These are phyloP conservation scores for Chironomus striatipennis DNA, from an alignment of 1,140 invertebrate genomes.

Conservation along the genomic window DNA sequence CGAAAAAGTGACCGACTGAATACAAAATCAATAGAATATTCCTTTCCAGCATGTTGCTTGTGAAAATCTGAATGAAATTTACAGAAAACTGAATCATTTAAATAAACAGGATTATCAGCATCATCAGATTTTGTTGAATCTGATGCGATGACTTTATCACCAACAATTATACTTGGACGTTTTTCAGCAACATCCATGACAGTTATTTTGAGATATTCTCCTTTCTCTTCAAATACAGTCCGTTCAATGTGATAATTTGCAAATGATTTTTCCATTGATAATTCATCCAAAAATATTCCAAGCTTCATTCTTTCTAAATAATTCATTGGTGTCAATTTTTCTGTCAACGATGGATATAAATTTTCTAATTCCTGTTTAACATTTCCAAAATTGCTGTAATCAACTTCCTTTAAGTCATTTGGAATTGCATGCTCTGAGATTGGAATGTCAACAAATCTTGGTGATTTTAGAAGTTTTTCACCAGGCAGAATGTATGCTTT, in stretches of 20 bases:
- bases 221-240: conserved; percentile 50
- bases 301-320: conserved; percentile 58
- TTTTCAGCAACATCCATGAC: conserved; percentile 74
- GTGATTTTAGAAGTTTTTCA: conserved; percentile 16
- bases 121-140: conserved; percentile 38
- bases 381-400: conserved; percentile 41
- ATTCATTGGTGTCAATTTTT: conserved; percentile 44
- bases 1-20: conserved; percentile 48
- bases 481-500: background rate
- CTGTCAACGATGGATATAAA: conserved; percentile 38
- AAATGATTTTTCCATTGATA: conserved; percentile 53
- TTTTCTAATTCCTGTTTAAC: conserved; percentile 34
- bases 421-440: conserved; percentile 49
- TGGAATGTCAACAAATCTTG: conserved; percentile 46
- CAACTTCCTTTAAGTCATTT: conserved; percentile 43
- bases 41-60: conserved; percentile 53
- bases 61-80: conserved; percentile 69
- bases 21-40: conserved; percentile 52
- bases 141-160: conserved; percentile 61
- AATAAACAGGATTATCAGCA: conserved; percentile 43
- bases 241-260: conserved; percentile 59
- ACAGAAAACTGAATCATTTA: conserved; percentile 57
- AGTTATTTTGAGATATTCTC: conserved; percentile 62
- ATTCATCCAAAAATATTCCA: conserved; percentile 73
- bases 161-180: conserved; percentile 71